Conservation (phyloP, 2,797 vertebrate genomes). For the Esox masquinongy region DNA sequence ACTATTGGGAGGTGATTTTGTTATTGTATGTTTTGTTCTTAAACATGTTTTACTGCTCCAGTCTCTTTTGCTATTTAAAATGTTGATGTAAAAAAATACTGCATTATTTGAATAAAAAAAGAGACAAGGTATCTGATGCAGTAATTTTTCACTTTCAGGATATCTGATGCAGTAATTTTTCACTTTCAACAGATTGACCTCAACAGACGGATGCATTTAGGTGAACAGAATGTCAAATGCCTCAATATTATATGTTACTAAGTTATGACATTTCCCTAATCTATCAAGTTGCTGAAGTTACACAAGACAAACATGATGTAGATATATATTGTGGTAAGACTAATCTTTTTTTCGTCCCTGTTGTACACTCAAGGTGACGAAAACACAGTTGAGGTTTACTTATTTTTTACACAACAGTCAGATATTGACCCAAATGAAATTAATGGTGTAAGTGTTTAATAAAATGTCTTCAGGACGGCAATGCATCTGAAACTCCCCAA, state of each 20-base stretch:
- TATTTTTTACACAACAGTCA: no score
- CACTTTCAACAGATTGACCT: neutral
- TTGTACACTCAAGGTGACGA: neutral
- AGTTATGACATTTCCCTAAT: neutral
- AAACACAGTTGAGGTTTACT: no score
- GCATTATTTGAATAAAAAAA: slow-evolving; percentile 80
- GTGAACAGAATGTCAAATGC: neutral
- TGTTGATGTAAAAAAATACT: slow-evolving; percentile 67
- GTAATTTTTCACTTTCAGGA: no score
- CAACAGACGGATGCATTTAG: neutral
- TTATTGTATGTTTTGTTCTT: slow-evolving; percentile 33
- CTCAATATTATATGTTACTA: neutral
- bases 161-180: no score
- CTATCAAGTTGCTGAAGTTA: neutral
- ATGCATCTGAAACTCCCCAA: neutral
- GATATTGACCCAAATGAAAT: no score
- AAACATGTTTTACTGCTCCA: slow-evolving; percentile 58
- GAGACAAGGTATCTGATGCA: slow-evolving; percentile 51
- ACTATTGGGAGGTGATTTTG: slow-evolving; percentile 48
- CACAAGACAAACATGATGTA: neutral
- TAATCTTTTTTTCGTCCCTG: neutral
- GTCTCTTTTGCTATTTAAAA: slow-evolving; percentile 74
- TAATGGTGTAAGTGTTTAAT: no score
- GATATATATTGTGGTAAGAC: neutral
- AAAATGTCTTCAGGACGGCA: no score